These are phyloP conservation scores for Ochropleura leucogaster DNA, from an alignment of 2,888 invertebrate genomes.

Conservation along the genomic window DNA sequence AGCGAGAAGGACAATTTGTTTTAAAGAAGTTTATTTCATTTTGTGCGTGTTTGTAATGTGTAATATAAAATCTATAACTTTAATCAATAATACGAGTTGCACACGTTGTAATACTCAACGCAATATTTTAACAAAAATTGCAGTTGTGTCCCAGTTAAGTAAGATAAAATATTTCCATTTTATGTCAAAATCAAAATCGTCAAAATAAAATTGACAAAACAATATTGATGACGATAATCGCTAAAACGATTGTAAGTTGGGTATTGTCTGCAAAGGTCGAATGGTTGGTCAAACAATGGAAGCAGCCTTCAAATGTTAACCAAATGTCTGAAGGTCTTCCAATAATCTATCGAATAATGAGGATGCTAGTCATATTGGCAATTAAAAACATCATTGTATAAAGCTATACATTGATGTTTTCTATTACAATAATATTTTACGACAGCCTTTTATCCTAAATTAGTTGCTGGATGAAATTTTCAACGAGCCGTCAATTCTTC, in stretches of 20 bases:
- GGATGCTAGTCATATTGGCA: constrained; percentile 50
- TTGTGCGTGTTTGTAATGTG: background rate
- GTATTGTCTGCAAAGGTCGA: constrained; percentile 52
- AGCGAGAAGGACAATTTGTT: background rate
- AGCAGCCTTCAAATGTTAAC: constrained; percentile 56
- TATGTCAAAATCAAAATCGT: constrained; percentile 22
- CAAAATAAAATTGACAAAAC: constrained; percentile 34
- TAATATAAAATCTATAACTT: background rate
- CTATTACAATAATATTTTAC: background rate
- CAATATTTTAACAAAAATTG: constrained; percentile 15
- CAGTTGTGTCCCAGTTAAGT: constrained; percentile 2
- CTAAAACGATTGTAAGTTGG: constrained; percentile 34
- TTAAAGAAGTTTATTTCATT: background rate
- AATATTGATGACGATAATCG: constrained; percentile 32
- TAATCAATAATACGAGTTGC: background rate
- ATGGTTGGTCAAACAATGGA: constrained; percentile 52
- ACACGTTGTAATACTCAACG: background rate
- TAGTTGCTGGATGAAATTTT: background rate
- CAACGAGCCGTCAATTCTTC: background rate
- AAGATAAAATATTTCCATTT: constrained; percentile 11
- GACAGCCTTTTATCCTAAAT: background rate
- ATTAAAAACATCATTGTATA: constrained; percentile 6
- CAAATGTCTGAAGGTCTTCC: constrained; percentile 56
- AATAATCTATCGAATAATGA: constrained; percentile 50
- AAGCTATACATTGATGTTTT: background rate